A percentile compares a stretch with the other conserved stretches of the same genome.
phyloP scores from a whole-genome alignment of 2,113 vertebrate genomes.

The Scalopus aquaticus region DNA sequence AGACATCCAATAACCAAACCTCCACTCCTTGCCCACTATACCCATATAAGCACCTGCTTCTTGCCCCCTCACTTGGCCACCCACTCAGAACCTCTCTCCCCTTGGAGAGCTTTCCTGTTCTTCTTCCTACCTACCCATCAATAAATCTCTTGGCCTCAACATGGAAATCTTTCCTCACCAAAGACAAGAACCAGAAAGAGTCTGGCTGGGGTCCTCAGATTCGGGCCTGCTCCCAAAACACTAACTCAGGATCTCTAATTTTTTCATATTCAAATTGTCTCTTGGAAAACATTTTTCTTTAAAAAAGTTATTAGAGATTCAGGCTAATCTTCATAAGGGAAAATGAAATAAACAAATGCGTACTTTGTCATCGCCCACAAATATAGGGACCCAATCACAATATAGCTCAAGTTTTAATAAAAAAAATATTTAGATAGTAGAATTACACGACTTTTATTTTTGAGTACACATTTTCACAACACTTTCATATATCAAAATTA shows the following conservation, averaged over 20 bases:
- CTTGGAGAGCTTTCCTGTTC: too few species aligned
- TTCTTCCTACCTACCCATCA: too few species aligned
- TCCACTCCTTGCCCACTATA: too few species aligned
- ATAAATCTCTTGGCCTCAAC: too few species aligned
- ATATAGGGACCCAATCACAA: background rate
- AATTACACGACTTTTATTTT: slow-evolving; percentile 1
- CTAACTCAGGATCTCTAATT: background rate
- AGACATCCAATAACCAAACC: too few species aligned
- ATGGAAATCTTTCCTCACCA: too few species aligned
- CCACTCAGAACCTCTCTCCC: too few species aligned
- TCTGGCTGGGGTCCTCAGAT: too few species aligned
- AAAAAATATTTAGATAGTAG: background rate
- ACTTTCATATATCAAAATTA: slow-evolving; percentile 12
- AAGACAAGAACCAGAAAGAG: too few species aligned
- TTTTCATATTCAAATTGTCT: background rate
- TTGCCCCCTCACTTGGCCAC: too few species aligned
- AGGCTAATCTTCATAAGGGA: background rate
- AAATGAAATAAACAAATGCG: background rate
- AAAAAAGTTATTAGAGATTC: background rate
- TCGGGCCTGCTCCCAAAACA: background rate
- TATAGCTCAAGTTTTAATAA: background rate
- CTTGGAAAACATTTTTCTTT: slow-evolving; percentile 10
- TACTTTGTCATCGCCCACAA: background rate
- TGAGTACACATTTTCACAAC: background rate
- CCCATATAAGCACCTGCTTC: too few species aligned